Percentiles rank a stretch among this genome's conserved stretches.
Evolutionary conservation across 2,888 invertebrate species (phyloP).

Genomic region (Leucoma salicis): DNA sequence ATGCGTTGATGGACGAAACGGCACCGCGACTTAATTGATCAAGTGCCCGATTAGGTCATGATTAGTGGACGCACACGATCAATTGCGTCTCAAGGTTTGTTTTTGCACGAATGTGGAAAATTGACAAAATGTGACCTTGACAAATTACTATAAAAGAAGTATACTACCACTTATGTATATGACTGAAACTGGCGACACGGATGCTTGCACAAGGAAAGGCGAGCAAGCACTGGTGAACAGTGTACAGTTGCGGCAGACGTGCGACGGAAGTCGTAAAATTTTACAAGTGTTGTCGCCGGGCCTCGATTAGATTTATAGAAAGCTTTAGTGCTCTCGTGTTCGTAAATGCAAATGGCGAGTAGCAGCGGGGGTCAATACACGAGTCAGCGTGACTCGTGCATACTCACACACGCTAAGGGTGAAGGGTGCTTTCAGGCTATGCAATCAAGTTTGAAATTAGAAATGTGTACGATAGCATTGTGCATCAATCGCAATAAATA

Average conservation of each 20-base stretch:
- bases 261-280: conserved; percentile 58
- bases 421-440: conserved; percentile 29
- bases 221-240: conserved; percentile 23
- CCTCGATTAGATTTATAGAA: conserved; percentile 54
- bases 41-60: conserved; percentile 31
- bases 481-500: conserved; percentile 43
- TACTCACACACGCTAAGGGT: conserved; percentile 22
- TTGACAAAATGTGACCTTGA: conserved; percentile 47
- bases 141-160: conserved; percentile 53
- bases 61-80: conserved; percentile 22
- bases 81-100: conserved; percentile 25
- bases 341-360: conserved; percentile 38
- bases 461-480: conserved; percentile 49
- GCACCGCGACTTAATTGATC: conserved; percentile 12
- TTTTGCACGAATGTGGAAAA: conserved; percentile 26
- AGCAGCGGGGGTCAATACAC: conserved; percentile 38
- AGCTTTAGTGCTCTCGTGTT: conserved; percentile 48
- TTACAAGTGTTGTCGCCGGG: conserved; percentile 45
- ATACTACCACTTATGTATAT: conserved; percentile 15
- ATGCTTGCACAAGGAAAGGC: conserved; percentile 24
- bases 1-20: conserved; percentile 26
- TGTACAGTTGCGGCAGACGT: conserved; percentile 21
- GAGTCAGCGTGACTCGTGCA: conserved; percentile 27
- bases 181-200: conserved; percentile 12
- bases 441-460: conserved; percentile 60